Conservation (phyloP, 2,888 invertebrate genomes). For the Apamea crenata region DNA sequence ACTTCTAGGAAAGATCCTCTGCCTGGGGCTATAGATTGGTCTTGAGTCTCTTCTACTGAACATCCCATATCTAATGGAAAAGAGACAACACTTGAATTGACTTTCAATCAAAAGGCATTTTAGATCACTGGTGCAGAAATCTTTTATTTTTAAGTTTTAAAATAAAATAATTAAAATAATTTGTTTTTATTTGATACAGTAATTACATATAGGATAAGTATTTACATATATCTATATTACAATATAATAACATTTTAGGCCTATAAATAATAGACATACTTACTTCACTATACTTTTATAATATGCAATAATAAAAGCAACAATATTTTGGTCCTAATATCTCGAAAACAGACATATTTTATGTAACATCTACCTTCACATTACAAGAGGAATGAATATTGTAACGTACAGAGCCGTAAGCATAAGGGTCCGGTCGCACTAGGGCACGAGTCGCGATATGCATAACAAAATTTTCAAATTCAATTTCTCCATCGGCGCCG, state of each 20-base stretch:
- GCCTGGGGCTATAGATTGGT: background rate
- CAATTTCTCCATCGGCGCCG: background rate
- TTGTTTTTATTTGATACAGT: slow-evolving; percentile 63
- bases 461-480: background rate
- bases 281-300: slow-evolving; percentile 39
- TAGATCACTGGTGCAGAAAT: background rate
- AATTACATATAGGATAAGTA: slow-evolving; percentile 61
- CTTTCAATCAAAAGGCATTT: slow-evolving; percentile 16
- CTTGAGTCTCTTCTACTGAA: background rate
- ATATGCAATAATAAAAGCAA: slow-evolving; percentile 49
- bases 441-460: background rate
- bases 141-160: background rate
- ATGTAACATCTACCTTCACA: slow-evolving; percentile 5
- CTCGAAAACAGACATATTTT: slow-evolving; percentile 13
- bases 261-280: slow-evolving; percentile 53
- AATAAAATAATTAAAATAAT: slow-evolving; percentile 50
- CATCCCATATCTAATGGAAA: background rate
- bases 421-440: background rate
- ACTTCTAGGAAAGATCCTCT: background rate
- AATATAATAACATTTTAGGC: slow-evolving; percentile 57
- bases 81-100: background rate
- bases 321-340: slow-evolving; percentile 46
- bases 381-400: slow-evolving; percentile 21
- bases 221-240: slow-evolving; percentile 68
- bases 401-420: background rate